Conservation (phyloP, 2,113 vertebrate genomes). For the Tauraco erythrolophus region DNA sequence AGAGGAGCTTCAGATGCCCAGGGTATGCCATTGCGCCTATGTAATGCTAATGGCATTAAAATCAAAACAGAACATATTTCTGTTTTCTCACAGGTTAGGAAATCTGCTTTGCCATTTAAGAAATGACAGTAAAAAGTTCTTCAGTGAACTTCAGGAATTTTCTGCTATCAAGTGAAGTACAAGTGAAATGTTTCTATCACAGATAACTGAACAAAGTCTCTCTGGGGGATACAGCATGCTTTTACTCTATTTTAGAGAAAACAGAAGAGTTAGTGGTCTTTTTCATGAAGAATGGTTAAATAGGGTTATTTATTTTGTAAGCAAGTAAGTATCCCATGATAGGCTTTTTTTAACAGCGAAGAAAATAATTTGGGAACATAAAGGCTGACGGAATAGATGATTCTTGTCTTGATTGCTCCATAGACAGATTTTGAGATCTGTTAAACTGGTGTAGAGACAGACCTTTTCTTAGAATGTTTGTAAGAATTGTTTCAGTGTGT, state of each 20-base stretch:
- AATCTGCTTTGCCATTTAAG: not conserved
- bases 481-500: not conserved
- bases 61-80: not conserved
- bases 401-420: not conserved
- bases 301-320: not conserved
- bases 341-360: not conserved
- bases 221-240: not conserved
- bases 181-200: not conserved
- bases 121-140: not conserved
- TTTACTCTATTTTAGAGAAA: not conserved
- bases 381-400: not conserved
- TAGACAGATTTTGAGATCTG: not conserved
- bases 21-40: not conserved
- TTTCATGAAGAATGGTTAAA: not conserved
- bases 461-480: not conserved
- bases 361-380: not conserved
- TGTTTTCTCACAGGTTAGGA: not conserved
- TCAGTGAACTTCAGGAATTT: not conserved
- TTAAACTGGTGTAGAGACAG: not conserved
- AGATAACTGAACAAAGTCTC: not conserved
- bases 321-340: not conserved
- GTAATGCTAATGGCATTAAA: not conserved
- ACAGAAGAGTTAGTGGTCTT: not conserved
- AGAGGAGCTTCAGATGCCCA: not conserved
- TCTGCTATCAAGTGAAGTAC: not conserved